phyloP scores from a whole-genome alignment of 1,140 invertebrate genomes.

The Drosophila prosaltans region DNA sequence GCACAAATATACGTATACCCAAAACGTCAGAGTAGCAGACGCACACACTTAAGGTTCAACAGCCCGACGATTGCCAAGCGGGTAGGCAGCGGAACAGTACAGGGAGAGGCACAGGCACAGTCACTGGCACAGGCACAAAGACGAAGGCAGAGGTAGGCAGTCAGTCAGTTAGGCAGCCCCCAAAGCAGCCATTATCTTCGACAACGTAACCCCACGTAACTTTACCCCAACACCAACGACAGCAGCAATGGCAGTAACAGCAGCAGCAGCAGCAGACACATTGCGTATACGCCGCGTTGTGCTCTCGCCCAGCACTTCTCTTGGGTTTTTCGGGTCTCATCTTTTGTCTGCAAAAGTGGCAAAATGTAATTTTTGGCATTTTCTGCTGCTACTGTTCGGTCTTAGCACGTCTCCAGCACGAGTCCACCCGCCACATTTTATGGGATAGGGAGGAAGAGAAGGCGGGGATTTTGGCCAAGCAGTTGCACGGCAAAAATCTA shows the following conservation, averaged over 20 bases:
- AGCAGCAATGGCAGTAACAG: conserved; percentile 2
- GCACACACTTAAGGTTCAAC: conserved; percentile 76
- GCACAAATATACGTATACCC: conserved; percentile 30
- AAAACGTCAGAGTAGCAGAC: conserved; percentile 29
- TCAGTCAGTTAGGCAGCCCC: conserved; percentile 29
- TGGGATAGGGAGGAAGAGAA: neutral
- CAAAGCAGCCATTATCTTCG: conserved; percentile 77
- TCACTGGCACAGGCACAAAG: neutral
- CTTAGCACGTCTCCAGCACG: conserved; percentile 46
- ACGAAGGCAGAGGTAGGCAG: neutral
- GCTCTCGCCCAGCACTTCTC: conserved; percentile 17
- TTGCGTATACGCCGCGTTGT: conserved; percentile 66
- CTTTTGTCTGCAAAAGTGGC: conserved; percentile 76
- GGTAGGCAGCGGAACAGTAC: conserved; percentile 30
- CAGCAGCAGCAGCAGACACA: conserved; percentile 27
- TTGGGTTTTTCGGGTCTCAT: conserved; percentile 45
- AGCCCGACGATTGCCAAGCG: conserved; percentile 72
- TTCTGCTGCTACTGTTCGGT: conserved; percentile 42
- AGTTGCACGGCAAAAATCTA: neutral
- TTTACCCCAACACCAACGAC: conserved; percentile 21
- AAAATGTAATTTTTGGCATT: conserved; percentile 82
- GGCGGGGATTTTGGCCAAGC: neutral
- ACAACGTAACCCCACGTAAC: conserved; percentile 66
- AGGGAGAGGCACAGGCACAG: neutral
- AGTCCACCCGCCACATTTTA: conserved; percentile 25